phyloP scores from a whole-genome alignment of 1,140 invertebrate species.

The Drosophila auraria region DNA sequence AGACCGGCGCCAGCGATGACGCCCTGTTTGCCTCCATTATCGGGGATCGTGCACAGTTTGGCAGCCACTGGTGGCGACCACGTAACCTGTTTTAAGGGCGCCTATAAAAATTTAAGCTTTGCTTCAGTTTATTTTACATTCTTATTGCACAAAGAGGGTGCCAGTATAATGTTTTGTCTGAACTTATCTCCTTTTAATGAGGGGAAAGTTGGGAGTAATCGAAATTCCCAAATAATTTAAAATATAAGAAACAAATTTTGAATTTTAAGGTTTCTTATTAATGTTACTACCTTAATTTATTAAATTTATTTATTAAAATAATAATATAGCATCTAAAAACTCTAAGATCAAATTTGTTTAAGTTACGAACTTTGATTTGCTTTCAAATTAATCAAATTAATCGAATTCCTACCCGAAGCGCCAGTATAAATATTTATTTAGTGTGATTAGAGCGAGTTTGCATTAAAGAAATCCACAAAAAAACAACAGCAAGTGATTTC shows the following conservation, averaged over 20 bases:
- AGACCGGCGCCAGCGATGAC: constrained; percentile 62
- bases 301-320: too few species aligned
- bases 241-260: too few species aligned
- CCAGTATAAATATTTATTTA: constrained; percentile 19
- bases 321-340: too few species aligned
- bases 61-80: constrained; percentile 17
- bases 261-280: too few species aligned
- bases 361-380: not conserved
- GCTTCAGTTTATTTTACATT: not conserved
- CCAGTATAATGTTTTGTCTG: constrained; percentile 1
- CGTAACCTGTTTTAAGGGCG: constrained; percentile 46
- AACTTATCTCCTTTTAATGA: not conserved
- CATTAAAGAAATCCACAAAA: constrained; percentile 9
- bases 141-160: not conserved
- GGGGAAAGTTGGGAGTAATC: not conserved
- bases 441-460: constrained; percentile 43
- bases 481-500: constrained; percentile 37
- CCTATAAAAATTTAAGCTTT: constrained; percentile 1
- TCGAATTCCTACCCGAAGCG: not conserved
- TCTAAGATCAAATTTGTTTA: not conserved
- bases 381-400: not conserved
- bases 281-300: too few species aligned
- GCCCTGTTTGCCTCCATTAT: constrained; percentile 66
- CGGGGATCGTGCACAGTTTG: constrained; percentile 39
- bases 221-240: too few species aligned